A percentile compares a stretch with the other conserved stretches of the same genome.
phyloP scores from a whole-genome alignment of 1,140 invertebrate species.

The Conopomorpha cramerella region DNA sequence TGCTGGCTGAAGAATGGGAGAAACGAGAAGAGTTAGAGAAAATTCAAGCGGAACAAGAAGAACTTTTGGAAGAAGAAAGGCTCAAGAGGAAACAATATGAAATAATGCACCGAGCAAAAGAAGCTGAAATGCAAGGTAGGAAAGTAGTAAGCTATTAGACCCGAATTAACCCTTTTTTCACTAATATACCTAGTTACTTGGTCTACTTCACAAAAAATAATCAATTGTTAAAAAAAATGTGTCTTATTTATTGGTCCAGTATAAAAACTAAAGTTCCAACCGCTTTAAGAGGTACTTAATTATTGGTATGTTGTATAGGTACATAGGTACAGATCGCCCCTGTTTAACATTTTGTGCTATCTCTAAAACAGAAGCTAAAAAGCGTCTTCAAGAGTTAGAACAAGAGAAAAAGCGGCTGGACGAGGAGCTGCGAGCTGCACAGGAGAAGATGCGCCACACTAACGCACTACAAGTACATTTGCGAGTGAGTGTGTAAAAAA shows the following conservation, averaged over 20 bases:
- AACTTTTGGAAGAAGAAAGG: conserved; percentile 73
- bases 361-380: conserved; percentile 71
- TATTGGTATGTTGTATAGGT: too few species aligned
- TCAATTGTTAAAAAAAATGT: too few species aligned
- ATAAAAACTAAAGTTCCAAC: too few species aligned
- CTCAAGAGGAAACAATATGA: conserved; percentile 76
- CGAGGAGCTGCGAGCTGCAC: conserved; percentile 66
- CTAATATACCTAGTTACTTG: too few species aligned
- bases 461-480: conserved; percentile 68
- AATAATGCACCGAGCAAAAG: conserved; percentile 71
- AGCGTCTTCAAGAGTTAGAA: conserved; percentile 69
- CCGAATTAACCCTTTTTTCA: too few species aligned
- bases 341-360: too few species aligned
- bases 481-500: conserved; percentile 52
- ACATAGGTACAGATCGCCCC: too few species aligned
- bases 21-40: conserved; percentile 78
- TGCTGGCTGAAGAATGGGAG: conserved; percentile 83
- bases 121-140: conserved; percentile 64
- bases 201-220: too few species aligned
- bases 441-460: conserved; percentile 68
- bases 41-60: conserved; percentile 74
- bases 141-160: too few species aligned
- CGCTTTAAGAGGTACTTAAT: too few species aligned
- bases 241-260: too few species aligned
- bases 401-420: conserved; percentile 69